Conservation (phyloP, 2,797 vertebrate genomes). For the Carapus acus region DNA sequence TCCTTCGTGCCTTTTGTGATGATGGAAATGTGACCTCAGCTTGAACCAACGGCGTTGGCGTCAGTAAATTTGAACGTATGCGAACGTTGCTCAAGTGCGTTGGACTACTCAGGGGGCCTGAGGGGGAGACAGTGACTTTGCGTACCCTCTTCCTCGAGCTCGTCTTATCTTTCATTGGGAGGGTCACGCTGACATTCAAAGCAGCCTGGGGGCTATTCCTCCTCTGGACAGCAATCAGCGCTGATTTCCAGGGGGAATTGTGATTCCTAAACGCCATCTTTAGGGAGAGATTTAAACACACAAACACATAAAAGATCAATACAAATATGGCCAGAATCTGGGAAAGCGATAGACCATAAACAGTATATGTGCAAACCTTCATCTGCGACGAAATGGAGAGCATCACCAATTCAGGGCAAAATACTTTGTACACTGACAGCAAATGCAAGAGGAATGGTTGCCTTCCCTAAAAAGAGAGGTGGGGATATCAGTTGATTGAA, state of each 20-base stretch:
- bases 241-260: constrained; percentile 77
- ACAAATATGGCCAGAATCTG: background rate
- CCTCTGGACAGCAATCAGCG: constrained; percentile 67
- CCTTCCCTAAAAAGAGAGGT: constrained; percentile 76
- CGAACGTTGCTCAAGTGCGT: too few species aligned
- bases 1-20: background rate
- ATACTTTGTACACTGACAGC: constrained; percentile 86
- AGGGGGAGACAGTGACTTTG: too few species aligned
- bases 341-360: background rate
- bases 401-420: constrained; percentile 80
- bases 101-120: too few species aligned
- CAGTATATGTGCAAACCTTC: constrained; percentile 73
- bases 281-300: constrained; percentile 43
- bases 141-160: constrained; percentile 78
- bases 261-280: constrained; percentile 83
- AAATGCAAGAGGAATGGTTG: constrained; percentile 82
- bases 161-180: constrained; percentile 47
- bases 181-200: constrained; percentile 39
- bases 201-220: constrained; percentile 57
- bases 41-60: background rate
- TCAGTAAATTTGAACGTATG: too few species aligned
- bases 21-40: background rate
- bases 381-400: constrained; percentile 74
- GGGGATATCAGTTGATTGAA: constrained; percentile 5
- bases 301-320: too few species aligned